Percentiles rank a stretch among this genome's conserved stretches.
Conservation (phyloP, 2,113 vertebrate species). For the Oxyruncus cristatus region DNA sequence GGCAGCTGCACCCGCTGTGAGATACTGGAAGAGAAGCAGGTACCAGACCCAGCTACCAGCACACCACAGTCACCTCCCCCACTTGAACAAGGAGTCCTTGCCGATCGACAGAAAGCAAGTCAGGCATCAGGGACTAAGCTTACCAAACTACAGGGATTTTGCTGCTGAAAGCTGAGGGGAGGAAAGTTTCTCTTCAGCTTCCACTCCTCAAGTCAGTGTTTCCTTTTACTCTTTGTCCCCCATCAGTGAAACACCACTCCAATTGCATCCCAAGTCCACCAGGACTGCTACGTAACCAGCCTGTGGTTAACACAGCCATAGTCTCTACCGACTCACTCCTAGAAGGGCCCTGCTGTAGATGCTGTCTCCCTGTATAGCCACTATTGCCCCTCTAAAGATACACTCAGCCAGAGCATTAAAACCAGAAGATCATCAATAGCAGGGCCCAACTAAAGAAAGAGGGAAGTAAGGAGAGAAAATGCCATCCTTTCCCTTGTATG, state of each 20-base stretch:
- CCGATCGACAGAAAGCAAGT: accelerated
- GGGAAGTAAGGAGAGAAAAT: not conserved
- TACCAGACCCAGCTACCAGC: not conserved
- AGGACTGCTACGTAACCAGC: not conserved
- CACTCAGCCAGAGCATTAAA: not conserved
- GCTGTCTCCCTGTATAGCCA: not conserved
- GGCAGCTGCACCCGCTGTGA: accelerated
- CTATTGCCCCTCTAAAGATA: not conserved
- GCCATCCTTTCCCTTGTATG: not conserved
- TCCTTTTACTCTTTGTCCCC: not conserved
- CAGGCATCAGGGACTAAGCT: too few species aligned
- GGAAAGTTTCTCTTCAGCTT: not conserved
- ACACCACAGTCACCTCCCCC: accelerated
- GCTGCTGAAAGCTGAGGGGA: not conserved
- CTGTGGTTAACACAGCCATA: not conserved
- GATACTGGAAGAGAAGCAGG: accelerated
- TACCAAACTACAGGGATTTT: accelerated
- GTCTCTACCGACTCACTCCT: not conserved
- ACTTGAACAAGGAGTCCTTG: not conserved
- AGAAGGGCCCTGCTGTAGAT: not conserved
- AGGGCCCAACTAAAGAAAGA: not conserved
- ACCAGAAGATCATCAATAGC: not conserved
- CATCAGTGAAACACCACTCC: not conserved
- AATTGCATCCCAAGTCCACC: not conserved
- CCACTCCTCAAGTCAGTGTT: not conserved